These are phyloP conservation scores for Dasysyrphus albostriatus DNA, from an alignment of 2,888 invertebrate genomes.

Conservation along the genomic window DNA sequence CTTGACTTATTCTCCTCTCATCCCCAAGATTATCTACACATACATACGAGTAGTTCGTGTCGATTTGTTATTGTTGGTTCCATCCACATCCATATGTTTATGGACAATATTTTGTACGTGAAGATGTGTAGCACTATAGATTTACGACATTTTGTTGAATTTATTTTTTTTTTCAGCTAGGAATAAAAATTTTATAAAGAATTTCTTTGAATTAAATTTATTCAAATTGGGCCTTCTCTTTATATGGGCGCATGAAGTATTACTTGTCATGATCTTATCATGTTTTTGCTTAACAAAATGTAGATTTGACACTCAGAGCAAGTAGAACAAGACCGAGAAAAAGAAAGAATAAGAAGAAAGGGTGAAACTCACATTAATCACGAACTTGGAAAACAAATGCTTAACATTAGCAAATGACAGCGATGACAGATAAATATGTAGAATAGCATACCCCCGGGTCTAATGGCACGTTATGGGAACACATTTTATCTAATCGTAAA, in stretches of 20 bases:
- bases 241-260: slow-evolving; percentile 24
- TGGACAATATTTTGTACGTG: slow-evolving; percentile 31
- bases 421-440: slow-evolving; percentile 46
- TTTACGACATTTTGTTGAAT: slow-evolving; percentile 36
- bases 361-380: slow-evolving; percentile 36
- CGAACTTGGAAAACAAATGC: slow-evolving; percentile 34
- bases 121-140: slow-evolving; percentile 23
- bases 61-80: slow-evolving; percentile 32
- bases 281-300: slow-evolving; percentile 44
- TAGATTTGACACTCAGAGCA: slow-evolving; percentile 33
- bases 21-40: not conserved
- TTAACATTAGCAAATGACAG: slow-evolving; percentile 36
- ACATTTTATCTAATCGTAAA: slow-evolving; percentile 29
- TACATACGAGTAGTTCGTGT: not conserved
- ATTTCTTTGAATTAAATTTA: slow-evolving; percentile 42
- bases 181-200: slow-evolving; percentile 24
- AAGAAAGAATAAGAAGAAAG: not conserved
- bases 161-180: slow-evolving; percentile 1
- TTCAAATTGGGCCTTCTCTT: slow-evolving; percentile 39
- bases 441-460: slow-evolving; percentile 17
- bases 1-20: not conserved
- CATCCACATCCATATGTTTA: slow-evolving; percentile 39
- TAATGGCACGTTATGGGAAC: slow-evolving; percentile 39
- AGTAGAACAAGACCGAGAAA: not conserved
- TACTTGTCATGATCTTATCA: slow-evolving; percentile 47